phyloP scores from a whole-genome alignment of 2,888 invertebrate species.

The Leptinotarsa haldemani region DNA sequence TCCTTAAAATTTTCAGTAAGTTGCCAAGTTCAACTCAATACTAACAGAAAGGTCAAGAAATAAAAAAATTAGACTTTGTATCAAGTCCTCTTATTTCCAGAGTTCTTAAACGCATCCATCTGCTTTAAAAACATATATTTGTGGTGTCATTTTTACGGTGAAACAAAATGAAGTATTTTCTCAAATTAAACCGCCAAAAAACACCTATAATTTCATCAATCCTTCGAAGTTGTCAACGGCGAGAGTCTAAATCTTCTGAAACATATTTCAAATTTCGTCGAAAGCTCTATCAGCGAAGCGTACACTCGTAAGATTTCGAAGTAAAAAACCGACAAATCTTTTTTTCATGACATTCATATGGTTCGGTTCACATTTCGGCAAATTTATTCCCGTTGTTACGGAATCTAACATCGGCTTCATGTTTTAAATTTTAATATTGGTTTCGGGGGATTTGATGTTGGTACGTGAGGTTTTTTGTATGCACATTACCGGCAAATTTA shows the following conservation, averaged over 20 bases:
- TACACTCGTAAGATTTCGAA: not conserved
- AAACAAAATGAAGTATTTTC: too few relatives aligned
- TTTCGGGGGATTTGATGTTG: constrained; percentile 34
- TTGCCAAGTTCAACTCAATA: too few relatives aligned
- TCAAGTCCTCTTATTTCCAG: too few relatives aligned
- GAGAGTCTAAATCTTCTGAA: constrained; percentile 3
- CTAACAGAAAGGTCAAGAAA: too few relatives aligned
- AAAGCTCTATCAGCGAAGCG: constrained; percentile 2
- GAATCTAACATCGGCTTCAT: constrained; percentile 42
- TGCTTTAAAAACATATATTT: too few relatives aligned
- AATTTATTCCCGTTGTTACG: constrained; percentile 36
- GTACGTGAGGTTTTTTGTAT: constrained; percentile 34
- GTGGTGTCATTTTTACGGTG: too few relatives aligned
- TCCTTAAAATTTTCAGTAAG: too few relatives aligned
- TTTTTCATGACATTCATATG: constrained; percentile 35
- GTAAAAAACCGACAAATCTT: constrained; percentile 14
- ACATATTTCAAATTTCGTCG: not conserved
- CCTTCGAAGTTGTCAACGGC: not conserved
- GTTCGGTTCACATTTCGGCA: constrained; percentile 20
- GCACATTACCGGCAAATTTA: constrained; percentile 30
- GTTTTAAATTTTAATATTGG: constrained; percentile 45
- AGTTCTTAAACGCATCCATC: too few relatives aligned
- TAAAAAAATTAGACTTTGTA: too few relatives aligned
- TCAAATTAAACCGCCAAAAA: too few relatives aligned
- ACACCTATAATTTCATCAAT: not conserved